Percentiles rank a stretch among this genome's conserved stretches.
Conservation (phyloP, 2,113 vertebrate genomes). For the Mobula birostris region DNA sequence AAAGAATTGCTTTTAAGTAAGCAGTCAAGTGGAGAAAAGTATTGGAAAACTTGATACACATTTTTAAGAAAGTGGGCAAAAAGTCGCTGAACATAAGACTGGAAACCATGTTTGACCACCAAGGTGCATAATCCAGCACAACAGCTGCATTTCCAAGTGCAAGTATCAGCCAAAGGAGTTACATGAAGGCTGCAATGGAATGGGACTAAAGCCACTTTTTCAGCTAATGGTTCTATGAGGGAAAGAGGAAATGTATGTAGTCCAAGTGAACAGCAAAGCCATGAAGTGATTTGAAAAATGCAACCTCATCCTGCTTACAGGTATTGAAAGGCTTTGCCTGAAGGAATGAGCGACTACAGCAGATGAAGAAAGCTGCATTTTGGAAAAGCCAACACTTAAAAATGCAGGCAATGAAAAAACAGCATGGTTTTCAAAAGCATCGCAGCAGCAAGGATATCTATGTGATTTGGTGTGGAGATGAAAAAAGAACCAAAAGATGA, state of each 20-base stretch:
- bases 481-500: background rate
- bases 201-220: background rate
- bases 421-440: background rate
- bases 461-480: background rate
- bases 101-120: background rate
- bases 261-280: background rate
- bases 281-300: background rate
- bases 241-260: background rate
- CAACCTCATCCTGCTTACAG: background rate
- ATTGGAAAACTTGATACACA: background rate
- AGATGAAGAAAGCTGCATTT: background rate
- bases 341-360: background rate
- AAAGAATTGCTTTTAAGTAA: background rate
- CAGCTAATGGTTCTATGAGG: background rate
- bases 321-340: too few species aligned
- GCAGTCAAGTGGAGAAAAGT: background rate
- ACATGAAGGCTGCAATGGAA: background rate
- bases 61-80: background rate
- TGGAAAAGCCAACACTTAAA: background rate
- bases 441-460: background rate
- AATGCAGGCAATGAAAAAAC: background rate
- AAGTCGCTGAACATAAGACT: background rate
- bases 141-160: background rate
- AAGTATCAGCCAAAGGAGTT: background rate
- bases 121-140: background rate